Conservation (phyloP, 2,888 invertebrate species). For the Pogonocherus hispidulus region DNA sequence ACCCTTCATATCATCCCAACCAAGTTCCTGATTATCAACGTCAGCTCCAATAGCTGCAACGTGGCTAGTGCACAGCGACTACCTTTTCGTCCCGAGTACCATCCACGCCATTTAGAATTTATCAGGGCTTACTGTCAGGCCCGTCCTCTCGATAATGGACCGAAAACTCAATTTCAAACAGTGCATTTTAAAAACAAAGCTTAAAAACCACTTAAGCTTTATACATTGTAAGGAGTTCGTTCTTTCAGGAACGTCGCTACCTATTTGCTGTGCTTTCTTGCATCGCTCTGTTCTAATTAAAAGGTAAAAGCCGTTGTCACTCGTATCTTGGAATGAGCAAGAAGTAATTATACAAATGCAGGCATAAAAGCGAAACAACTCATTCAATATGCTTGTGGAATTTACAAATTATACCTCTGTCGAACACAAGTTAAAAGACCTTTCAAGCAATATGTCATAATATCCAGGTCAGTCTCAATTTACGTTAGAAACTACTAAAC, state of each 20-base stretch:
- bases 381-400: too few species aligned
- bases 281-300: not conserved
- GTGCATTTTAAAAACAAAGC: slow-evolving; percentile 12
- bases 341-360: too few species aligned
- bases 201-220: slow-evolving; percentile 26
- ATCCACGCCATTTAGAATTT: not conserved
- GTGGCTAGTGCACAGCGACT: not conserved
- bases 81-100: not conserved
- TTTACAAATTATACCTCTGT: too few species aligned
- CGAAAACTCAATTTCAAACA: not conserved
- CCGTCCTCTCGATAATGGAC: not conserved
- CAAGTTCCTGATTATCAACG: not conserved
- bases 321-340: too few species aligned
- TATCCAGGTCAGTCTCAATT: too few species aligned
- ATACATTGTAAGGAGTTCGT: slow-evolving; percentile 14
- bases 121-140: not conserved
- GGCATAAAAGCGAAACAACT: too few species aligned
- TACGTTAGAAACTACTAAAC: too few species aligned
- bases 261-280: not conserved
- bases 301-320: not conserved
- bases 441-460: too few species aligned
- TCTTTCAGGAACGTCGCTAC: slow-evolving; percentile 2
- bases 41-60: not conserved
- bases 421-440: too few species aligned
- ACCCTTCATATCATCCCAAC: too few species aligned